Conservation (phyloP, 2,888 invertebrate species). For the Microchrysa polita region DNA sequence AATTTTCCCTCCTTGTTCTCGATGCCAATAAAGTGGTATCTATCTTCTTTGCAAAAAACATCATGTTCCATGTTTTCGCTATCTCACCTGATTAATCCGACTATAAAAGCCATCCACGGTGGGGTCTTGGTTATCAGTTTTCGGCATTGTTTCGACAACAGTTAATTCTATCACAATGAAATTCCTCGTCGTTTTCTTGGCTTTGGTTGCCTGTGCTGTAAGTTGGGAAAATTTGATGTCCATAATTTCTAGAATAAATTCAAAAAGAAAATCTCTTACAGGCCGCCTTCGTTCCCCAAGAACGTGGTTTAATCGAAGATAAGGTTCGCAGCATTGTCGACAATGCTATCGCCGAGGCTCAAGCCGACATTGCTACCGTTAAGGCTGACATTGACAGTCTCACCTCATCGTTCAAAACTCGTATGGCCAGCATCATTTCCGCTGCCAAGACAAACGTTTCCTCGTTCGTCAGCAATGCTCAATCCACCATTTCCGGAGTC, state of each 20-base stretch:
- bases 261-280: neutral
- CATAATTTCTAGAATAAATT: too few relatives aligned
- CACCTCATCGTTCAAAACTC: neutral
- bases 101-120: conserved; percentile 7
- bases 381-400: neutral
- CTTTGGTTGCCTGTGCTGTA: conserved; percentile 45
- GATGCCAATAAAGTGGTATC: too few relatives aligned
- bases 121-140: conserved; percentile 6
- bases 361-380: conserved; percentile 2
- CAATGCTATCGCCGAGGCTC: conserved; percentile 2
- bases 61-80: too few relatives aligned
- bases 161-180: conserved; percentile 45
- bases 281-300: conserved; percentile 27
- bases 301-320: conserved; percentile 15
- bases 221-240: too few relatives aligned
- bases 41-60: too few relatives aligned
- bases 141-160: conserved; percentile 30
- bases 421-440: neutral
- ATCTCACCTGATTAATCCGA: neutral
- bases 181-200: conserved; percentile 46
- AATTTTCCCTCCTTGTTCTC: too few relatives aligned
- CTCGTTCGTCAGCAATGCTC: neutral
- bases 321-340: neutral
- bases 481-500: conserved; percentile 10
- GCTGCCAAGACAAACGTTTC: neutral